These are phyloP conservation scores for Sylvilagus bachmani DNA, from an alignment of 2,113 vertebrate genomes.

Conservation along the genomic window DNA sequence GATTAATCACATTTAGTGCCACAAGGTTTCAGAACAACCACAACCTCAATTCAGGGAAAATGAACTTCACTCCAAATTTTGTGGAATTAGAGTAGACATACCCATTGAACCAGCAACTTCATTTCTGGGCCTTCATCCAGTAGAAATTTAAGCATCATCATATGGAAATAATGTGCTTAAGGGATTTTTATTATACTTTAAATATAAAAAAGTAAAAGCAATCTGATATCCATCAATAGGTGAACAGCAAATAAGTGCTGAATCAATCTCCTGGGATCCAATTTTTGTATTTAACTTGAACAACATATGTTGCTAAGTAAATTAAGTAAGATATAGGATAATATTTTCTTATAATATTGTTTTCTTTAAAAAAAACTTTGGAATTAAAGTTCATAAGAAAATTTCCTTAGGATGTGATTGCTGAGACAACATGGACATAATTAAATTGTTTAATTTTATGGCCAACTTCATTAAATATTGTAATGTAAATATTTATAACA, in stretches of 20 bases:
- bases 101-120: neutral
- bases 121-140: neutral
- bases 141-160: neutral
- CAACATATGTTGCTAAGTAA: neutral
- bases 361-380: neutral
- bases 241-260: neutral
- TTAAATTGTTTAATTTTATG: neutral
- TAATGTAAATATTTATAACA: neutral
- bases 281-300: neutral
- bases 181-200: neutral
- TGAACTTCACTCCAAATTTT: neutral
- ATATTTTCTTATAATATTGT: neutral
- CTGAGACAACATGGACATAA: neutral
- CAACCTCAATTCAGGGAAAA: neutral
- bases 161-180: slow-evolving; percentile 3
- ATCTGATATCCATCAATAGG: neutral
- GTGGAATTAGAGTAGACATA: neutral
- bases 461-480: neutral
- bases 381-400: neutral
- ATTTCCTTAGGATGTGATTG: neutral
- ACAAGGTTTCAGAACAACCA: neutral
- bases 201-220: neutral
- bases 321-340: neutral
- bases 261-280: neutral
- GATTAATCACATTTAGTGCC: neutral